Percentiles rank a stretch among this genome's conserved stretches.
Evolutionary conservation across 2,797 vertebrate genomes (phyloP).

Genomic region (Lagorchestes hirsutus): DNA sequence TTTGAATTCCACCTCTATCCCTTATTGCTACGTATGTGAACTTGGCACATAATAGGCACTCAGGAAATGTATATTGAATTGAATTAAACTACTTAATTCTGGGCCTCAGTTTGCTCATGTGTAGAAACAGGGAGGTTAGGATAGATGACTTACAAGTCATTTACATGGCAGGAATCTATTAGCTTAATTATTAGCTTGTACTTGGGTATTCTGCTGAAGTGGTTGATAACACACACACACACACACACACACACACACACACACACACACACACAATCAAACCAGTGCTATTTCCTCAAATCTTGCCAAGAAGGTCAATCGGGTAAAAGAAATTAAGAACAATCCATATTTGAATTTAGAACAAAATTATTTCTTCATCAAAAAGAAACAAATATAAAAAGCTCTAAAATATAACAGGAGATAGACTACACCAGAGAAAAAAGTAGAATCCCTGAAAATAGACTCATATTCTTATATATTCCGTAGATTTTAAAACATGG

Average conservation of each 20-base stretch:
- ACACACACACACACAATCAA: not conserved
- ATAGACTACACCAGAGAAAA: not conserved
- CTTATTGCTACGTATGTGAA: not conserved
- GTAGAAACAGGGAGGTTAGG: not conserved
- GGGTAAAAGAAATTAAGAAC: not conserved
- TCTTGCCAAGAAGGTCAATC: not conserved
- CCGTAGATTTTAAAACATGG: not conserved
- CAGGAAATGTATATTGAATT: not conserved
- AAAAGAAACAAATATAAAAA: not conserved
- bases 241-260: not conserved
- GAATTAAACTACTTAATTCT: not conserved
- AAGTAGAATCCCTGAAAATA: not conserved
- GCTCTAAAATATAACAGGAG: not conserved
- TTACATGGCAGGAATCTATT: not conserved
- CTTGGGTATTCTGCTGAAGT: not conserved
- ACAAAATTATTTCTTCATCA: not conserved
- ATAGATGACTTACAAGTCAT: not conserved
- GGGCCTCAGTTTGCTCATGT: not conserved
- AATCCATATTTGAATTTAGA: not conserved
- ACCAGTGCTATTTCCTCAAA: not conserved
- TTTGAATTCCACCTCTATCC: not conserved
- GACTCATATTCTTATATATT: not conserved
- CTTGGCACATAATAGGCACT: not conserved
- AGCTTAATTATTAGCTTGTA: not conserved
- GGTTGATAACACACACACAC: not conserved